Conservation (phyloP, 2,888 invertebrate genomes). For the Megalurothrips usitatus region DNA sequence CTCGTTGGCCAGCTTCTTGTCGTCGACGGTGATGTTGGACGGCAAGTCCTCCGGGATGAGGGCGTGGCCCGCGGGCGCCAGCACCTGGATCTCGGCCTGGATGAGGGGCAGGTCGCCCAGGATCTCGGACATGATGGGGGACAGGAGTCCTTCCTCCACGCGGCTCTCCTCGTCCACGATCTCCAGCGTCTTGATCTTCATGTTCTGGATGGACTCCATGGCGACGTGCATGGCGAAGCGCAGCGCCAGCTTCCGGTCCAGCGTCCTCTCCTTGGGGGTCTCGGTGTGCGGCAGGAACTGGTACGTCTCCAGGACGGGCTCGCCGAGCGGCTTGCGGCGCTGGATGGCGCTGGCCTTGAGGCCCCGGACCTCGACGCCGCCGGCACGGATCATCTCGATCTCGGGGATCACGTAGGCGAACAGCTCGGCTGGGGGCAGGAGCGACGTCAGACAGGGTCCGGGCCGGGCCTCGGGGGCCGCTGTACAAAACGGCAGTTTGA, state of each 20-base stretch:
- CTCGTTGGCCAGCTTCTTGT: conserved; percentile 55
- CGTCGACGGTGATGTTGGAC: conserved; percentile 54
- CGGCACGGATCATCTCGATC: conserved; percentile 55
- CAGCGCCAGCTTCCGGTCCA: conserved; percentile 44
- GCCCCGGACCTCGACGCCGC: conserved; percentile 73
- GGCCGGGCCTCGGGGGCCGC: neutral
- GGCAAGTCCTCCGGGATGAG: conserved; percentile 49
- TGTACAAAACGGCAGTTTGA: neutral
- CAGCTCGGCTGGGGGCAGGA: conserved; percentile 27
- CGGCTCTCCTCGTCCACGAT: conserved; percentile 53
- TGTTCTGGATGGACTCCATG: conserved; percentile 62
- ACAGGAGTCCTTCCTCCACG: conserved; percentile 50
- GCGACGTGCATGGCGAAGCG: conserved; percentile 60
- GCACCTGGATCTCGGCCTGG: conserved; percentile 60
- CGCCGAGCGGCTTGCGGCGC: conserved; percentile 60
- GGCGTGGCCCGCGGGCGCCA: conserved; percentile 44
- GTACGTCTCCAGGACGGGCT: conserved; percentile 74
- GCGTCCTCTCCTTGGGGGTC: conserved; percentile 36
- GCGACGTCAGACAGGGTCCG: neutral
- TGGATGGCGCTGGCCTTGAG: conserved; percentile 72
- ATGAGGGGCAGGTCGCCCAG: conserved; percentile 64
- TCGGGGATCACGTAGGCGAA: conserved; percentile 51
- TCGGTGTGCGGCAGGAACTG: conserved; percentile 62
- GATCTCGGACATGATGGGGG: conserved; percentile 54
- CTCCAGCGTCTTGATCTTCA: conserved; percentile 60